Evolutionary conservation across 2,797 vertebrate species (phyloP).

Genomic region (Holocentrus rufus): DNA sequence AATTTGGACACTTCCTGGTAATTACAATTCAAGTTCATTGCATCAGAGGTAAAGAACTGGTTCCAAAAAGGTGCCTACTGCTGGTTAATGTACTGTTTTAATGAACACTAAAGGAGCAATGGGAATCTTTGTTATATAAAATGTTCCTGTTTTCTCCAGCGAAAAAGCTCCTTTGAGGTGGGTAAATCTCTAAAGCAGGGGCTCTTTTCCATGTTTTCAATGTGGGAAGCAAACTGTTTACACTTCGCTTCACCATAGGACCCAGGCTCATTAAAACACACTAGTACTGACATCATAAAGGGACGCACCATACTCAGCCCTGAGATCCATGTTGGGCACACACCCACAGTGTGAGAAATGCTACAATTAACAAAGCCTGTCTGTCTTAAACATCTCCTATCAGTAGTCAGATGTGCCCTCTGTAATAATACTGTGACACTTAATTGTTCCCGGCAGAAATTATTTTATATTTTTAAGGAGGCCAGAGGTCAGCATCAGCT

Average conservation of each 20-base stretch:
- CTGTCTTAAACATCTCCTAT: slow-evolving; percentile 9
- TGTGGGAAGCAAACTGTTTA: slow-evolving; percentile 44
- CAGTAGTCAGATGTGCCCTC: slow-evolving; percentile 17
- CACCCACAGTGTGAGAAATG: slow-evolving; percentile 8
- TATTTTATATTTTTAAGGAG: background rate
- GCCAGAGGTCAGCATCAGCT: background rate
- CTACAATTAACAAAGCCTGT: slow-evolving; percentile 8
- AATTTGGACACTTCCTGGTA: slow-evolving; percentile 58
- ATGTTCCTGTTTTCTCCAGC: slow-evolving; percentile 23
- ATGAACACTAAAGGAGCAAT: slow-evolving; percentile 62
- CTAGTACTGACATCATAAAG: slow-evolving; percentile 41
- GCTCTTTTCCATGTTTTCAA: slow-evolving; percentile 31
- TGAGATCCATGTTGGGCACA: slow-evolving; percentile 21
- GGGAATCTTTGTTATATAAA: slow-evolving; percentile 35
- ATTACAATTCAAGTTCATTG: slow-evolving; percentile 63
- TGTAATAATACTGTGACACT: slow-evolving; percentile 11
- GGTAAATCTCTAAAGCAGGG: slow-evolving; percentile 37
- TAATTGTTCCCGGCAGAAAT: background rate
- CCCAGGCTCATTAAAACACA: slow-evolving; percentile 53
- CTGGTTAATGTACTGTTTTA: slow-evolving; percentile 64
- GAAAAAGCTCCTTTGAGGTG: background rate
- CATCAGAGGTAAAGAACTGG: slow-evolving; percentile 55
- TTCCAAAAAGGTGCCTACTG: slow-evolving; percentile 49
- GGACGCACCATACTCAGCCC: slow-evolving; percentile 16
- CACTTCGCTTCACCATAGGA: slow-evolving; percentile 28